These are phyloP conservation scores for Carapus acus DNA, from an alignment of 2,797 vertebrate species.

Conservation along the genomic window DNA sequence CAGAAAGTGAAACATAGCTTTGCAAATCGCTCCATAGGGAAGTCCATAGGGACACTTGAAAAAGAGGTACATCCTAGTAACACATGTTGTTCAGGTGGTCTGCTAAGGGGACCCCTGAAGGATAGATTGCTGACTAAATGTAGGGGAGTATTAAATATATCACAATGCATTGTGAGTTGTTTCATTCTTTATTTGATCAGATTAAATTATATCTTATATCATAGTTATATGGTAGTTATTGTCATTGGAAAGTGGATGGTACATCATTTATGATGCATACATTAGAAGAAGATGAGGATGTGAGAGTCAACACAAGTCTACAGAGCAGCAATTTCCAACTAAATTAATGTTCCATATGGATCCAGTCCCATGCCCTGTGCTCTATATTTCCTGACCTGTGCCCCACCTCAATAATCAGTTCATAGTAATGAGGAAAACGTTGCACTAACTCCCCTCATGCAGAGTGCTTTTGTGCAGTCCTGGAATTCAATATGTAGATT, in stretches of 20 bases:
- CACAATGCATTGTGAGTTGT: too few species aligned
- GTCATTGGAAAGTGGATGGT: not conserved
- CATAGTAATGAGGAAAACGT: slow-evolving; percentile 45
- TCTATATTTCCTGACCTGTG: slow-evolving; percentile 38
- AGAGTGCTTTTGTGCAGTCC: slow-evolving; percentile 44
- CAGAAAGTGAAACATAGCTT: too few species aligned
- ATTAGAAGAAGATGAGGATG: not conserved
- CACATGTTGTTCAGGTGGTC: too few species aligned
- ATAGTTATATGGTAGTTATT: too few species aligned
- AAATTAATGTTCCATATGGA: too few species aligned
- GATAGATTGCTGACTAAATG: not conserved
- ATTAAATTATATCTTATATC: too few species aligned
- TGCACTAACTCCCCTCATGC: slow-evolving; percentile 42
- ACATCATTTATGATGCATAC: not conserved
- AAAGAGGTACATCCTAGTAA: too few species aligned
- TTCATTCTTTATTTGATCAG: too few species aligned
- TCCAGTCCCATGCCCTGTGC: slow-evolving; percentile 39
- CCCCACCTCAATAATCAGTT: slow-evolving; percentile 42
- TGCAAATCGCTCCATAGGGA: too few species aligned
- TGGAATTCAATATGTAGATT: slow-evolving; percentile 48
- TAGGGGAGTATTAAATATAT: not conserved
- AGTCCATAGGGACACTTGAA: too few species aligned
- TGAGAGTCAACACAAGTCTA: not conserved
- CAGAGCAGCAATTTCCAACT: too few species aligned
- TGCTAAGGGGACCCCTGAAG: not conserved